phyloP scores from a whole-genome alignment of 2,888 invertebrate genomes.

The Phania funesta region DNA sequence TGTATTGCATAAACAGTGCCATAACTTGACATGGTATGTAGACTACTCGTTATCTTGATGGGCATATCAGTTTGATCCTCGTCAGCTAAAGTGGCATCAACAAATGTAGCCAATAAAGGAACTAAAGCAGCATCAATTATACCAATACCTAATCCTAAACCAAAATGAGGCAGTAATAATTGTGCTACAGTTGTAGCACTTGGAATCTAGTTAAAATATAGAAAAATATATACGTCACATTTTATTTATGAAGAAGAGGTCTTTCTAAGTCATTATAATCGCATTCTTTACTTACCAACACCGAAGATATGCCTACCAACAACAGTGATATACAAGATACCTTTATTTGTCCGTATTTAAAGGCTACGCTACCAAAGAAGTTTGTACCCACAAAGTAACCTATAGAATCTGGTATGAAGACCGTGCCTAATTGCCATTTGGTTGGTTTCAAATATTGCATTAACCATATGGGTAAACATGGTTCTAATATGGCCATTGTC shows the following conservation, averaged over 20 bases:
- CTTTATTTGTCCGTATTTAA: conserved; percentile 84
- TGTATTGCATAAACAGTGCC: conserved; percentile 91
- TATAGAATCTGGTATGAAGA: conserved; percentile 92
- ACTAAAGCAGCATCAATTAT: conserved; percentile 90
- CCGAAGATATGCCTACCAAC: conserved; percentile 84
- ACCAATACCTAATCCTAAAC: conserved; percentile 89
- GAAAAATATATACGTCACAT: neutral
- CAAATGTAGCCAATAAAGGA: conserved; percentile 88
- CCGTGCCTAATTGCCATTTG: conserved; percentile 88
- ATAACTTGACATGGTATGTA: conserved; percentile 82
- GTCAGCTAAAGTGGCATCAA: conserved; percentile 81
- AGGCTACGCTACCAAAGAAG: conserved; percentile 86
- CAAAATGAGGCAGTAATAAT: conserved; percentile 88
- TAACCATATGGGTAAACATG: conserved; percentile 91
- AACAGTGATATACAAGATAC: conserved; percentile 84
- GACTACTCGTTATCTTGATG: conserved; percentile 54
- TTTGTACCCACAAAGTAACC: conserved; percentile 92
- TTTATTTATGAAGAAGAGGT: neutral
- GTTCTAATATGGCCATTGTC: conserved; percentile 91
- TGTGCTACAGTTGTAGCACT: conserved; percentile 83
- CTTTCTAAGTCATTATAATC: neutral
- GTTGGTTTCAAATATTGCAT: conserved; percentile 81
- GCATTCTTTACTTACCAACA: conserved; percentile 81
- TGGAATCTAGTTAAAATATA: conserved; percentile 82
- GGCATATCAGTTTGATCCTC: conserved; percentile 71